Conservation (phyloP, 2,113 vertebrate genomes). For the Sula dactylatra region DNA sequence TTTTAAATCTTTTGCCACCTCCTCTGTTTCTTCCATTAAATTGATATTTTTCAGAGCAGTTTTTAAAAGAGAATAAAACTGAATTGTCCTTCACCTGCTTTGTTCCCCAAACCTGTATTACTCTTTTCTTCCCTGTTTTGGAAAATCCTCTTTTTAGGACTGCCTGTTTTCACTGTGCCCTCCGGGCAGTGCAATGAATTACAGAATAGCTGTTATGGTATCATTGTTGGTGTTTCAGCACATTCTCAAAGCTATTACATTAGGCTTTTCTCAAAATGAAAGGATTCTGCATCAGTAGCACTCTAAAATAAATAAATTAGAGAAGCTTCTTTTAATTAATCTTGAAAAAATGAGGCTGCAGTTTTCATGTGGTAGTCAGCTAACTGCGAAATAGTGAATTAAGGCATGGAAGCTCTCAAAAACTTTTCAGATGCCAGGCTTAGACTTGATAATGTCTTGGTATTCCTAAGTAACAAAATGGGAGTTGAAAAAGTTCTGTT, state of each 20-base stretch:
- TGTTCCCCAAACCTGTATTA: not conserved
- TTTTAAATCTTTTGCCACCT: not conserved
- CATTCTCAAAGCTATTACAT: not conserved
- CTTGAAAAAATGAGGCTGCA: not conserved
- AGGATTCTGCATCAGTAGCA: not conserved
- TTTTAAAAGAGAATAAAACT: not conserved
- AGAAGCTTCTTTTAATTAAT: not conserved
- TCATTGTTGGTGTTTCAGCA: not conserved
- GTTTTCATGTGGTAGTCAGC: not conserved
- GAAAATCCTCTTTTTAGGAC: not conserved
- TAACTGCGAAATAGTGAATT: not conserved
- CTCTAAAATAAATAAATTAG: not conserved
- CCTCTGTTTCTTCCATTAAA: not conserved
- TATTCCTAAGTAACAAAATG: not conserved
- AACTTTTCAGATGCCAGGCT: not conserved
- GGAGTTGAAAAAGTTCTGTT: not conserved
- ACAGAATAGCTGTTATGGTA: not conserved
- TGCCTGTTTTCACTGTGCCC: not conserved
- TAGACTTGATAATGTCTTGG: not conserved
- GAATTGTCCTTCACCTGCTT: not conserved
- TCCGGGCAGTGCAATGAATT: not conserved
- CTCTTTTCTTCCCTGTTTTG: not conserved
- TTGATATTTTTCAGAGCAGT: rapidly evolving
- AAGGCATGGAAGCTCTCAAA: not conserved
- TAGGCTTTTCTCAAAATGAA: not conserved